Evolutionary conservation across 1,140 invertebrate genomes (phyloP).

Genomic region (Drosophila micromelanica): DNA sequence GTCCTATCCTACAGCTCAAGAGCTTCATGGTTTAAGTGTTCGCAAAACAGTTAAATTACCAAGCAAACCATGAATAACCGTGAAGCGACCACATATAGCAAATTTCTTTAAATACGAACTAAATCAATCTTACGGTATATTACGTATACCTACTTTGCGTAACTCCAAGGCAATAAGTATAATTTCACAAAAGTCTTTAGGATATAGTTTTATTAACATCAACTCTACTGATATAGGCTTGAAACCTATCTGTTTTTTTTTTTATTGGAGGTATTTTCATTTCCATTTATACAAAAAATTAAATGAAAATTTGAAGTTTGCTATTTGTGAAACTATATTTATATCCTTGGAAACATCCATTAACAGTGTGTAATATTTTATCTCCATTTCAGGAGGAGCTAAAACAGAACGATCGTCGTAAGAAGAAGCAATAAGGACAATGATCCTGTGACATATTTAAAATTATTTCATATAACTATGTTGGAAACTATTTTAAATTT

Average conservation of each 20-base stretch:
- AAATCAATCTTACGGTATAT: conserved; percentile 39
- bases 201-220: not conserved
- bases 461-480: conserved; percentile 13
- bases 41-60: conserved; percentile 6
- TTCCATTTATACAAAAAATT: conserved; percentile 47
- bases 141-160: conserved; percentile 31
- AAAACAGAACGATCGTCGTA: conserved; percentile 75
- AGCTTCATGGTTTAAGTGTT: conserved; percentile 67
- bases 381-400: conserved; percentile 75
- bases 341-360: conserved; percentile 42
- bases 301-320: conserved; percentile 4
- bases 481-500: conserved; percentile 29
- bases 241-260: not conserved
- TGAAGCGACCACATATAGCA: conserved; percentile 22
- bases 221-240: conserved; percentile 7
- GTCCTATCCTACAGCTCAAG: conserved; percentile 64
- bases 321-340: conserved; percentile 75
- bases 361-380: not conserved
- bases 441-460: not conserved
- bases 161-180: conserved; percentile 69
- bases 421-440: conserved; percentile 54
- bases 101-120: conserved; percentile 11
- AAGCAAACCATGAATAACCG: conserved; percentile 39
- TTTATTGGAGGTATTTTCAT: conserved; percentile 65
- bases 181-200: conserved; percentile 67